Percentiles rank a stretch among this genome's conserved stretches.
phyloP scores from a whole-genome alignment of 2,797 vertebrate species.

The Channa striata region DNA sequence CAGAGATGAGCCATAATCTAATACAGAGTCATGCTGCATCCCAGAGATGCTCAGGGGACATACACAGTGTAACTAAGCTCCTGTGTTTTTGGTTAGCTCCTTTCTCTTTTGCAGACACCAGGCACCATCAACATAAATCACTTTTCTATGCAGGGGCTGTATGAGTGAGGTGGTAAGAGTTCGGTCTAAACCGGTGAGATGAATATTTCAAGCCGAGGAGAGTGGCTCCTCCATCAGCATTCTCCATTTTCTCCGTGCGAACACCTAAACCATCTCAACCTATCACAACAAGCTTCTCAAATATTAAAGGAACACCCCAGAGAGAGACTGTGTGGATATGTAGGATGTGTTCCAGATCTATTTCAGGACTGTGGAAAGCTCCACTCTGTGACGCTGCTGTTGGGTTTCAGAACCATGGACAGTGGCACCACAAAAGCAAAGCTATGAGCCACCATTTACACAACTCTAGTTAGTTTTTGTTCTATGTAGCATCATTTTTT shows the following conservation, averaged over 20 bases:
- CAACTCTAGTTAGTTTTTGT: not conserved
- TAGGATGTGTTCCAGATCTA: conserved; percentile 52
- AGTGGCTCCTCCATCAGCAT: conserved; percentile 63
- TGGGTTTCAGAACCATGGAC: conserved; percentile 59
- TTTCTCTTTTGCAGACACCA: conserved; percentile 7
- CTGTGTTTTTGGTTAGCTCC: conserved; percentile 28
- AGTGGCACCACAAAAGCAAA: conserved; percentile 13
- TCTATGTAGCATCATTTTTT: not conserved
- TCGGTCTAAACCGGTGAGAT: conserved; percentile 55
- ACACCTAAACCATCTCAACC: conserved; percentile 68
- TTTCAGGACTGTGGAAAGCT: conserved; percentile 69
- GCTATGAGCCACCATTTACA: not conserved
- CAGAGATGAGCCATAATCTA: conserved; percentile 81
- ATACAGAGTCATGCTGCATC: conserved; percentile 63
- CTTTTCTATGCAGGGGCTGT: not conserved
- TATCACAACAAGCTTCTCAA: conserved; percentile 64
- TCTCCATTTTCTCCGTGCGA: conserved; percentile 46
- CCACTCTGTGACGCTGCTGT: conserved; percentile 5
- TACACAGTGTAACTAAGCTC: conserved; percentile 23
- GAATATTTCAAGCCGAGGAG: conserved; percentile 72
- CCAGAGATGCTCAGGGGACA: conserved; percentile 38
- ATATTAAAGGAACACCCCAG: conserved; percentile 71
- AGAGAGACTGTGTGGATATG: conserved; percentile 31
- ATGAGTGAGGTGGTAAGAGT: conserved; percentile 19
- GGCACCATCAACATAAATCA: conserved; percentile 11